Evolutionary conservation across 2,797 vertebrate species (phyloP), one percentile per base, ranked within the genome.

Genomic region (Sebastes flavidus): DNA sequence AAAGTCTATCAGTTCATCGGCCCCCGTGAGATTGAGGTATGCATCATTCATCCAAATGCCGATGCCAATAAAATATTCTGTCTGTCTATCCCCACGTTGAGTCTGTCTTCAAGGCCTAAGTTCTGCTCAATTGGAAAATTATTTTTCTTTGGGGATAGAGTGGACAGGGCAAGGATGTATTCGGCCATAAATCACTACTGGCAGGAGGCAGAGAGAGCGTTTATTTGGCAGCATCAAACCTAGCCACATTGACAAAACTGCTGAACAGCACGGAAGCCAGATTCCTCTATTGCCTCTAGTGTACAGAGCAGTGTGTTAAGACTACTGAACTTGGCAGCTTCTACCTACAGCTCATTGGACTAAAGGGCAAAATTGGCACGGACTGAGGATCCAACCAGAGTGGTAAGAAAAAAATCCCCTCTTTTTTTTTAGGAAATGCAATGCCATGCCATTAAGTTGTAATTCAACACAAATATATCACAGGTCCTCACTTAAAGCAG

Each of bases 131-230:
- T 86, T 75, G 67, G 74, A 89, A 87, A 91, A 86, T 75, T 56
- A 89, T 92, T 90, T 89, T 89, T 87, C 81, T 88, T 87, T 77
- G 58, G 72, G 85, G 88, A 84, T 80, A 72, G 80, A 80, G 82
- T 81, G 79, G 70, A 91, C 76, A 76, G 79, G 77, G 78, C 79
- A 81, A 74, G 74, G 77, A 89, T 79, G 72, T 56, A 79, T 84
- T 84, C 30, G 8, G 61, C 62, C 83, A 89, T 92, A 87, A 92
- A 93, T 92, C 87, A 87, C 78, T 71, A 16, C 66, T 80, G 82
- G 88, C 88, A 87, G 82, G 80, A 88, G 75, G 75, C 77, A 80
- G 73, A 76, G 62, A 42, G 65, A 85, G 84, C n/a, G 16, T 87
- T 84, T 85, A 84, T 90, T 92, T 93, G 91, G 88, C 88, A 84